A percentile compares a stretch with the other conserved stretches of the same genome.
Conservation (phyloP, 2,113 vertebrate species). For the Menidia beryllina region DNA sequence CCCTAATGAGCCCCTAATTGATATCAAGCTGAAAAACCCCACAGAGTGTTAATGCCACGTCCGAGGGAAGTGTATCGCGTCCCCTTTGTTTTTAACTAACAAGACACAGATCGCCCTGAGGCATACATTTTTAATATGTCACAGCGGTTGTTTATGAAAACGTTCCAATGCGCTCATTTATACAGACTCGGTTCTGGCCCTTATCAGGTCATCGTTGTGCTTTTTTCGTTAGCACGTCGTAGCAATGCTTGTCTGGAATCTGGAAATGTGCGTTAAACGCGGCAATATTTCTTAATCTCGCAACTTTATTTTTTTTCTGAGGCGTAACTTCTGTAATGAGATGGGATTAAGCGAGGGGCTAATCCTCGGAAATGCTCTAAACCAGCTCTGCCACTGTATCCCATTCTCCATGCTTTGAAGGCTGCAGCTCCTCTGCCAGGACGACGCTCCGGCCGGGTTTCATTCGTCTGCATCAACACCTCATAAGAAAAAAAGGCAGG, state of each 20-base stretch:
- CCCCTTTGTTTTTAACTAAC: slow-evolving; percentile 44
- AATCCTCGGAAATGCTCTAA: slow-evolving; percentile 60
- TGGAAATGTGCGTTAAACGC: slow-evolving; percentile 12
- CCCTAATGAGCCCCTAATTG: slow-evolving; percentile 79
- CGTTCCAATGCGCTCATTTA: slow-evolving; percentile 9
- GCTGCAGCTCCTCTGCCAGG: slow-evolving; percentile 45
- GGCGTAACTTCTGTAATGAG: slow-evolving; percentile 65
- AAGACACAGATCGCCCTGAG: slow-evolving; percentile 47
- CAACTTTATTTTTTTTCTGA: slow-evolving; percentile 31
- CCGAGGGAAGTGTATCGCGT: slow-evolving; percentile 40
- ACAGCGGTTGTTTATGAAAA: slow-evolving; percentile 23
- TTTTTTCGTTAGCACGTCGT: no score
- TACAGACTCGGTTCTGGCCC: background rate
- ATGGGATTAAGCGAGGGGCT: slow-evolving; percentile 52
- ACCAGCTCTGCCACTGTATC: slow-evolving; percentile 43
- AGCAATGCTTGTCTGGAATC: background rate
- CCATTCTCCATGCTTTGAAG: slow-evolving; percentile 56
- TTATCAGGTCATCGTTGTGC: slow-evolving; percentile 26
- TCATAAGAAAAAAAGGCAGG: slow-evolving; percentile 11
- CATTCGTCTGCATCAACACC: slow-evolving; percentile 52
- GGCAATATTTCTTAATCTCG: slow-evolving; percentile 40
- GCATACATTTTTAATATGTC: slow-evolving; percentile 54
- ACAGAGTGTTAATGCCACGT: slow-evolving; percentile 59
- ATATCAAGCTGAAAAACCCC: slow-evolving; percentile 72
- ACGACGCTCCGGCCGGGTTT: slow-evolving; percentile 26